Percentiles rank a stretch among this genome's conserved stretches.
Evolutionary conservation across 2,888 invertebrate genomes (phyloP).

Genomic region (Auanema sp.): DNA sequence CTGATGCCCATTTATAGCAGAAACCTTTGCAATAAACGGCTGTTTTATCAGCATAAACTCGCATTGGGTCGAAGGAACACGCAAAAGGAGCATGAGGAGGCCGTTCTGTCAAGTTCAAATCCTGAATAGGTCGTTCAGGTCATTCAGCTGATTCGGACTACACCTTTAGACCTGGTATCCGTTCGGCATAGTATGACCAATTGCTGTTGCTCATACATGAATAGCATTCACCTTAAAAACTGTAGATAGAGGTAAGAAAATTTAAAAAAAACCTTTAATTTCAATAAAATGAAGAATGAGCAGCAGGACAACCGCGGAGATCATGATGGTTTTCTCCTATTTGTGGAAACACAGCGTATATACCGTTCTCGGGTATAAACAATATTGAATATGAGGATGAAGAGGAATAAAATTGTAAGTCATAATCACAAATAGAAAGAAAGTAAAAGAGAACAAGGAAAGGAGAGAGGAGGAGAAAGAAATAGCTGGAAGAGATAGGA

Average conservation of each 20-base stretch:
- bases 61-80: constrained; percentile 27
- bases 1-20: constrained; percentile 26
- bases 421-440: too few relatives aligned
- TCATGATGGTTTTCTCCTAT: too few relatives aligned
- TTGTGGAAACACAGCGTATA: too few relatives aligned
- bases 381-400: too few relatives aligned
- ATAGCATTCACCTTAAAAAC: constrained; percentile 25
- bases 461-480: too few relatives aligned
- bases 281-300: too few relatives aligned
- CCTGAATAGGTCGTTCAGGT: background rate
- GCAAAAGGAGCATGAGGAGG: constrained; percentile 27
- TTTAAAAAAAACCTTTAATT: too few relatives aligned
- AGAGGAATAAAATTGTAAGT: too few relatives aligned
- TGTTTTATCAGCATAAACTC: constrained; percentile 29
- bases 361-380: too few relatives aligned
- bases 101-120: constrained; percentile 3
- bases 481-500: too few relatives aligned
- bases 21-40: constrained; percentile 28
- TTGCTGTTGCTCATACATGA: constrained; percentile 29
- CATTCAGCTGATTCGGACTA: background rate
- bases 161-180: constrained; percentile 20
- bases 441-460: too few relatives aligned
- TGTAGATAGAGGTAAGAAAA: background rate
- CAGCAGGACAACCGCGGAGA: too few relatives aligned
- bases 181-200: constrained; percentile 22